Conservation (phyloP, 2,888 invertebrate species). For the Stenodema calcarata region DNA sequence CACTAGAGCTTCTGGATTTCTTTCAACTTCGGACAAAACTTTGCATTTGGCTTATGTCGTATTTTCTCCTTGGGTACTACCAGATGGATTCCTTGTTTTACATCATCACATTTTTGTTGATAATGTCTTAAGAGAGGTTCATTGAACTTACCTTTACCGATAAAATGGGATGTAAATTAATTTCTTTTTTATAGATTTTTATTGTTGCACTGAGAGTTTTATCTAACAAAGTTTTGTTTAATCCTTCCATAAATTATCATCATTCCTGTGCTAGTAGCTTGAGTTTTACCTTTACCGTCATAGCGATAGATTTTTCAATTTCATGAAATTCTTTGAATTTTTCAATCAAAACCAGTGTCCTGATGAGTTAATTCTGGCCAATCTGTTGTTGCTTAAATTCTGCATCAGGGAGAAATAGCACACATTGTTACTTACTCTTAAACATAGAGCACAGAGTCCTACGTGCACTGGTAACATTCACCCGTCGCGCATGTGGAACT, state of each 20-base stretch:
- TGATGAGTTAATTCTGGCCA: too few relatives aligned
- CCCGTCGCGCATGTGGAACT: too few relatives aligned
- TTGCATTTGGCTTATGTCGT: background rate
- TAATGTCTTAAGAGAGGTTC: background rate
- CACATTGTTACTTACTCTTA: too few relatives aligned
- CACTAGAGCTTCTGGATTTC: background rate
- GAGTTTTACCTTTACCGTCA: too few relatives aligned
- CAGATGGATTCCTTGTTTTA: background rate
- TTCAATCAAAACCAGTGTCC: too few relatives aligned
- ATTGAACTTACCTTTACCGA: background rate
- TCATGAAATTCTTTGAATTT: too few relatives aligned
- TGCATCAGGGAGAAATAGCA: too few relatives aligned
- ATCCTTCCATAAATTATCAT: background rate
- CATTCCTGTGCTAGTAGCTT: too few relatives aligned
- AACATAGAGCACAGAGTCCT: too few relatives aligned
- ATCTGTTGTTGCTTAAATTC: too few relatives aligned
- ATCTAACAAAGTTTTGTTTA: background rate
- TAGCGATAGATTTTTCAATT: too few relatives aligned
- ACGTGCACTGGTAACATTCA: too few relatives aligned
- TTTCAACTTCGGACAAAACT: background rate
- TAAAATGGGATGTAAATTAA: background rate
- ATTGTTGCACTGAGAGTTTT: background rate
- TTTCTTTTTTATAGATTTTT: background rate
- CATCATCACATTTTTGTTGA: background rate
- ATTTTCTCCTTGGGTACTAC: background rate